Percentiles rank a stretch among this genome's conserved stretches.
Conservation (phyloP, 2,888 invertebrate genomes). For the Plebejus argus region DNA sequence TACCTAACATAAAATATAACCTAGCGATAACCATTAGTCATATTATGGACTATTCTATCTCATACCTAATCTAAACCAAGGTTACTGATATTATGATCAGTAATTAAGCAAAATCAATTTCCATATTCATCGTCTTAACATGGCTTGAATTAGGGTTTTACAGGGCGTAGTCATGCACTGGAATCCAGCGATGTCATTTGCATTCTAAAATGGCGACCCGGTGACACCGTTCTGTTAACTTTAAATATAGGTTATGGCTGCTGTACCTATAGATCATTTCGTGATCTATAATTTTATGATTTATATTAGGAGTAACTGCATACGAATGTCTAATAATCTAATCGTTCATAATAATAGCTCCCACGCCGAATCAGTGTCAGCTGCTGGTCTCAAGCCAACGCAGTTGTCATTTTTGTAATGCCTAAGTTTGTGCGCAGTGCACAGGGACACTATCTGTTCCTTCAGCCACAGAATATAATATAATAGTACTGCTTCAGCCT, state of each 20-base stretch:
- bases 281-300: neutral
- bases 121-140: constrained; percentile 40
- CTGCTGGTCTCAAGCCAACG: too few relatives aligned
- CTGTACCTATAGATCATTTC: neutral
- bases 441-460: too few relatives aligned
- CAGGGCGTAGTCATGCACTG: constrained; percentile 18
- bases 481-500: too few relatives aligned
- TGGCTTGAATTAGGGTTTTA: constrained; percentile 40
- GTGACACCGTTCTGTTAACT: constrained; percentile 9
- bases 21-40: neutral
- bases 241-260: constrained; percentile 3
- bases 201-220: constrained; percentile 14
- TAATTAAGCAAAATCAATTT: constrained; percentile 36
- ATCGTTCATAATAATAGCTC: too few relatives aligned
- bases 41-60: neutral
- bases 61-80: neutral
- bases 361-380: too few relatives aligned
- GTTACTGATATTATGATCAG: neutral
- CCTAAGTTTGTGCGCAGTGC: too few relatives aligned
- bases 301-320: too few relatives aligned
- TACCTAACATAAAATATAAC: too few relatives aligned
- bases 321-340: too few relatives aligned
- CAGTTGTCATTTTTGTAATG: too few relatives aligned
- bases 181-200: constrained; percentile 21
- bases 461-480: too few relatives aligned